Percentiles rank a stretch among this genome's conserved stretches.
Conservation (phyloP, 2,113 vertebrate genomes). For the Phycodurus eques region DNA sequence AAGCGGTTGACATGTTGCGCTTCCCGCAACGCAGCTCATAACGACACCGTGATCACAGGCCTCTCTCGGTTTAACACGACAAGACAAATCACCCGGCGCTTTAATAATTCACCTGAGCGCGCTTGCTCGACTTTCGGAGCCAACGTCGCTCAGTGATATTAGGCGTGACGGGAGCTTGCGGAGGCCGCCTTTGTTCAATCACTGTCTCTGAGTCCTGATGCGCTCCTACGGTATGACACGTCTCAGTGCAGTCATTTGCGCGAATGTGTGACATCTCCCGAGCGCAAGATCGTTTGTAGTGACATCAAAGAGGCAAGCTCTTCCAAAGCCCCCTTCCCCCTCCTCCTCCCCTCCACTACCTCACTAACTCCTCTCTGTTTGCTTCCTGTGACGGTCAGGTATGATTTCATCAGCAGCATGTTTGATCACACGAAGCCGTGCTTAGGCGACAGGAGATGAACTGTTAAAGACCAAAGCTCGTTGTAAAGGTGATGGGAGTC, state of each 20-base stretch:
- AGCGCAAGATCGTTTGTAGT: slow-evolving; percentile 70
- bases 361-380: slow-evolving; percentile 34
- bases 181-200: slow-evolving; percentile 62
- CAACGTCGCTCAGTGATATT: slow-evolving; percentile 41
- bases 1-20: slow-evolving; percentile 56
- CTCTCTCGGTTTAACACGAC: slow-evolving; percentile 60
- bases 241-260: slow-evolving; percentile 44
- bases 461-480: slow-evolving; percentile 64
- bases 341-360: slow-evolving; percentile 8
- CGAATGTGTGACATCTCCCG: slow-evolving; percentile 58
- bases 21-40: slow-evolving; percentile 42
- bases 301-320: slow-evolving; percentile 68
- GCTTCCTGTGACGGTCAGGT: slow-evolving; percentile 65
- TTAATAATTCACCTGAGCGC: slow-evolving; percentile 65
- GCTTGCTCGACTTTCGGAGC: slow-evolving; percentile 36
- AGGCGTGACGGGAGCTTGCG: slow-evolving; percentile 56
- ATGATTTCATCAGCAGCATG: slow-evolving; percentile 74
- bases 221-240: slow-evolving; percentile 37
- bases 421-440: slow-evolving; percentile 71
- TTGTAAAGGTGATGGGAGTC: slow-evolving; percentile 60
- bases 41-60: slow-evolving; percentile 64
- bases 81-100: slow-evolving; percentile 59
- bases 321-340: not conserved
- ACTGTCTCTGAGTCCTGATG: slow-evolving; percentile 37
- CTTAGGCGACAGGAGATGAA: slow-evolving; percentile 45